Evolutionary conservation across 2,113 vertebrate genomes (phyloP).

Genomic region (Isurus oxyrinchus): DNA sequence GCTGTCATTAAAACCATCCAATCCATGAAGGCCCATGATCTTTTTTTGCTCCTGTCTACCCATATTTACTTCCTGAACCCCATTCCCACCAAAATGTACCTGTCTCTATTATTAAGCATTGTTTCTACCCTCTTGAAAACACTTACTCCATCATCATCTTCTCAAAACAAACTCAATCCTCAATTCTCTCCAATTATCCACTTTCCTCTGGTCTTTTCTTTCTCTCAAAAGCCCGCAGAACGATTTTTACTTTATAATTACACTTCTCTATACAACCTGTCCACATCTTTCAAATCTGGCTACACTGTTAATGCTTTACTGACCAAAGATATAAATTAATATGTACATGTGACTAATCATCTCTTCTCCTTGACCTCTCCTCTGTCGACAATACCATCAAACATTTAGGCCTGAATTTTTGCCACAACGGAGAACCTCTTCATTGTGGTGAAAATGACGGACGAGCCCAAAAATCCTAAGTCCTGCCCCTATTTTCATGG

Average conservation of each 20-base stretch:
- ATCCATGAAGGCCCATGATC: neutral
- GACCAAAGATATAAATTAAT: too few relatives aligned
- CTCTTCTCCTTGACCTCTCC: too few relatives aligned
- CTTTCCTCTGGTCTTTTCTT: neutral
- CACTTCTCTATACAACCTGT: too few relatives aligned
- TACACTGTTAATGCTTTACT: too few relatives aligned
- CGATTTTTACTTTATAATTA: neutral
- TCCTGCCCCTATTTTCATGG: too few relatives aligned
- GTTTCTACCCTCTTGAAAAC: neutral
- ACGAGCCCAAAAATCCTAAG: too few relatives aligned
- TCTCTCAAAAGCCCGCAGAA: neutral
- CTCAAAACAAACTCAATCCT: neutral
- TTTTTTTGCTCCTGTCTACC: neutral
- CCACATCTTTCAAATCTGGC: too few relatives aligned
- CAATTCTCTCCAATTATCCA: neutral
- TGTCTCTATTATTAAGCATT: neutral
- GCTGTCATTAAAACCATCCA: neutral
- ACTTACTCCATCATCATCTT: neutral
- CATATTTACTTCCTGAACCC: neutral
- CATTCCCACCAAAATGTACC: neutral
- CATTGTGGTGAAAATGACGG: too few relatives aligned
- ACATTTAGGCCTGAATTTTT: too few relatives aligned
- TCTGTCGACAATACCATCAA: too few relatives aligned
- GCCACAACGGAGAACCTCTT: too few relatives aligned
- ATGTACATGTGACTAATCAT: too few relatives aligned